phyloP scores from a whole-genome alignment of 2,113 vertebrate genomes.

The Cavia aperea region DNA sequence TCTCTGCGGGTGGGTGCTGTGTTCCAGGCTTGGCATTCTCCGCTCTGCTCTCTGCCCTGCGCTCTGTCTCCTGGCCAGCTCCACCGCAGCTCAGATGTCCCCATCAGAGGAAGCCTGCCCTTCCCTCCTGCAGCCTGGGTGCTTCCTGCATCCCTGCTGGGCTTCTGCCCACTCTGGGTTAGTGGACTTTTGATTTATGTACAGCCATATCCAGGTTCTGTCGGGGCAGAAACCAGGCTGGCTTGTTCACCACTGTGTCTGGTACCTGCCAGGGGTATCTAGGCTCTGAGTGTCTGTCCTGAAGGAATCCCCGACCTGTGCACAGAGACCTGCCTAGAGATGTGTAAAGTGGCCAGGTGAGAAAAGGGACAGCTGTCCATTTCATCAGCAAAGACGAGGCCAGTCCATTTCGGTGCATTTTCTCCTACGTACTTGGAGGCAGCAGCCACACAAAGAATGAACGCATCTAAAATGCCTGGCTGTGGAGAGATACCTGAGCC shows the following conservation, averaged over 20 bases:
- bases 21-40: background rate
- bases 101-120: background rate
- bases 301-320: background rate
- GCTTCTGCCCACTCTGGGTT: background rate
- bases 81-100: background rate
- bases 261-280: too few species aligned
- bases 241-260: background rate
- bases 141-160: background rate
- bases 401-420: accelerated
- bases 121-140: too few species aligned
- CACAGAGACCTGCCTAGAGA: background rate
- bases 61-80: background rate
- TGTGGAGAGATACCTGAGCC: background rate
- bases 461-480: background rate
- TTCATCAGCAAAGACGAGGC: background rate
- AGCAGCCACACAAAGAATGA: background rate
- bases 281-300: background rate
- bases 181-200: background rate
- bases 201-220: background rate
- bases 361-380: background rate
- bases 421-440: background rate
- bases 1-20: background rate
- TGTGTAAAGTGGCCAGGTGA: background rate
- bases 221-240: background rate
- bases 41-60: accelerated